Base-by-base conservation (phyloP, 2,113 vertebrate species). In the Oriolus oriolus region DNA sequence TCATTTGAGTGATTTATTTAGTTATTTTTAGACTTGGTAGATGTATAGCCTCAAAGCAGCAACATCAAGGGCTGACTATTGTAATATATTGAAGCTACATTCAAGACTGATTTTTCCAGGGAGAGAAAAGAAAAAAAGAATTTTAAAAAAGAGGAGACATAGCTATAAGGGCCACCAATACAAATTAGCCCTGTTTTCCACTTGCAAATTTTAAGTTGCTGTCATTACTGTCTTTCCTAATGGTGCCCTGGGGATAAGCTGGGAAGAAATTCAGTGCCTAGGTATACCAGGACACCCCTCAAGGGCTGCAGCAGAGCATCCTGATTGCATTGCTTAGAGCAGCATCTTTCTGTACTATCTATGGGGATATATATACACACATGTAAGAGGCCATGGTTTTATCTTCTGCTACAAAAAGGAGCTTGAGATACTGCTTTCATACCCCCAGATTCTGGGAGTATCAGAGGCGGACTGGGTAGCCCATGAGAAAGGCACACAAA, bases 21-120 rank as follows among this genome's bases (percentile, higher is more conserved):
- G 70, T 93, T 97, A 96, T 96, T 97, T 97, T 97, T 97, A 96
- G 75, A 79, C 42, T 37, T 66, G 77, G 56, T 91, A 73, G 57
- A 78, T n/a, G n/a, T 91, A 65, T 53, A 77, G 54, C n/a, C 81
- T 91, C 74, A 89, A 87, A 87, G 59, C 49, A 75, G 39, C 77
- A 78, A 45, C 23, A 41, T n/a, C 37, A 50, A 44, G 28, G 24
- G 26, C 42, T 49, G 31, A 16, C 75, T 80, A 79, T 74, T 84
- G 78, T 92, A 84, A 66, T 59, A 54, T 18, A 79, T 41, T 8
- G 14, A 78, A 68, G 44, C 19, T 86, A 53, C 14, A 33, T 35
- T 35, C 52, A 49, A 23, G n/a, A 77, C 11, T 41, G 8, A 44
- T 77, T 89, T 91, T 90, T 92, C 33, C 7, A 19, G 45, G 45